A percentile compares a stretch with the other conserved stretches of the same genome.
phyloP scores from a whole-genome alignment of 2,113 vertebrate species.

The Osmerus eperlanus region DNA sequence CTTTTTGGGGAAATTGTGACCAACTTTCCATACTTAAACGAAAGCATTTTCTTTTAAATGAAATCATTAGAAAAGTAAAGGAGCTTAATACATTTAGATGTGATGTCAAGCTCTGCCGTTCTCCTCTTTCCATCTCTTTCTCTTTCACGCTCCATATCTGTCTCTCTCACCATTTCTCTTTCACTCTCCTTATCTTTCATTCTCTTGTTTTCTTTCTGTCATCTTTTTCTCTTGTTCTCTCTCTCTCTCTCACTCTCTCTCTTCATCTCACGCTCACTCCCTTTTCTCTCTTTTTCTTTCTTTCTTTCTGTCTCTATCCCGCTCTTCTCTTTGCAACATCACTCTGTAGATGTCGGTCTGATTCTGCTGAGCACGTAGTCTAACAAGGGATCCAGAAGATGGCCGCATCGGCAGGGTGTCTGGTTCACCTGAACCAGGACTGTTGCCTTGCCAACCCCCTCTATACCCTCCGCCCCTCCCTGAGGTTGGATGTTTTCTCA shows the following conservation, averaged over 20 bases:
- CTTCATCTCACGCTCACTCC: background rate
- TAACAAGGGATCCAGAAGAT: constrained; percentile 26
- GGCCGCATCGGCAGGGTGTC: constrained; percentile 35
- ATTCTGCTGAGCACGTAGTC: too few relatives aligned
- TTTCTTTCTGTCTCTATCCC: background rate
- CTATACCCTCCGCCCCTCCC: constrained; percentile 2
- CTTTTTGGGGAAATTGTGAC: background rate
- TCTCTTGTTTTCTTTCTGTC: background rate
- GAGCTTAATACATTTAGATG: too few relatives aligned
- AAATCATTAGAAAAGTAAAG: too few relatives aligned
- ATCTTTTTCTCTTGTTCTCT: background rate
- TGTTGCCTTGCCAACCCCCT: constrained; percentile 2
- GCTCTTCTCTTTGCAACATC: background rate
- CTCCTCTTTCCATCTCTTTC: background rate
- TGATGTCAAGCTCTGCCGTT: background rate
- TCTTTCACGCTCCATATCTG: background rate
- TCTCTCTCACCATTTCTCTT: background rate
- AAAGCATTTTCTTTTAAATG: too few relatives aligned
- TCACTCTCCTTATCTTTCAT: background rate
- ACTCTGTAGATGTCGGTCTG: constrained; percentile 15
- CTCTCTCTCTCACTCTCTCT: background rate
- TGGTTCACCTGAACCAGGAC: constrained; percentile 45
- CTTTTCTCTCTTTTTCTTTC: background rate
- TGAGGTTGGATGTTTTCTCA: background rate
- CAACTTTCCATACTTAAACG: too few relatives aligned